Conservation (phyloP, 53 echinoderm and acorn worm genomes). For the Actinopyga echinites region DNA sequence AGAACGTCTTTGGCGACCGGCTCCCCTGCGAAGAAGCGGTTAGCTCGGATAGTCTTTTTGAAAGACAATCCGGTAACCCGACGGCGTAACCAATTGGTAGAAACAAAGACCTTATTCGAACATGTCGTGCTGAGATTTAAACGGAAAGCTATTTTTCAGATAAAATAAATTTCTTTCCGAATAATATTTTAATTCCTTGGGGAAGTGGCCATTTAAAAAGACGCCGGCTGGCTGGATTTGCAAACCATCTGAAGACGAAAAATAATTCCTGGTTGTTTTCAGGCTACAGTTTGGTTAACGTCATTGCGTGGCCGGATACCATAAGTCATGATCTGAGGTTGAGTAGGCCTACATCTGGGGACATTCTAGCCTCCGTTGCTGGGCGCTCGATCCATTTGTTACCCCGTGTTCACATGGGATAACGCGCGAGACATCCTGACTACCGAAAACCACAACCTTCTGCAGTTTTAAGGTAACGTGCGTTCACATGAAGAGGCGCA, state of each 20-base stretch:
- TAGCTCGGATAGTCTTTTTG: neutral
- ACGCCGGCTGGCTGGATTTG: neutral
- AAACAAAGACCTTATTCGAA: neutral
- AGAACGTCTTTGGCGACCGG: conserved; percentile 1
- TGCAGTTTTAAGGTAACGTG: no score
- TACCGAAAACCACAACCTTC: no score
- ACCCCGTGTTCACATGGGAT: no score
- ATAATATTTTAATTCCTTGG: neutral
- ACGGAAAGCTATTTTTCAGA: conserved; percentile 11
- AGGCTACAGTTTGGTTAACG: no score
- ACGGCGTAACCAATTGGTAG: neutral
- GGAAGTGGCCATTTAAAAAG: conserved; percentile 8
- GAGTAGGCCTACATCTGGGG: no score
- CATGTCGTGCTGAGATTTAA: conserved; percentile 15
- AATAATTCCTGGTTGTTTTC: no score
- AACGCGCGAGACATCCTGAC: no score
- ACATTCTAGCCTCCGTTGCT: no score
- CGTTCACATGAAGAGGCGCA: no score
- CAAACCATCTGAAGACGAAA: neutral
- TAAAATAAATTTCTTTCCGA: conserved; percentile 20
- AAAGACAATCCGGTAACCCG: neutral
- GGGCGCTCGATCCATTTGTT: no score
- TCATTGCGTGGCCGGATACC: no score
- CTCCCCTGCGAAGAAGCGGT: conserved; percentile 10
- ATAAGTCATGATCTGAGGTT: no score